These are phyloP conservation scores for Diloba caeruleocephala DNA, from an alignment of 2,888 invertebrate species.

Conservation along the genomic window DNA sequence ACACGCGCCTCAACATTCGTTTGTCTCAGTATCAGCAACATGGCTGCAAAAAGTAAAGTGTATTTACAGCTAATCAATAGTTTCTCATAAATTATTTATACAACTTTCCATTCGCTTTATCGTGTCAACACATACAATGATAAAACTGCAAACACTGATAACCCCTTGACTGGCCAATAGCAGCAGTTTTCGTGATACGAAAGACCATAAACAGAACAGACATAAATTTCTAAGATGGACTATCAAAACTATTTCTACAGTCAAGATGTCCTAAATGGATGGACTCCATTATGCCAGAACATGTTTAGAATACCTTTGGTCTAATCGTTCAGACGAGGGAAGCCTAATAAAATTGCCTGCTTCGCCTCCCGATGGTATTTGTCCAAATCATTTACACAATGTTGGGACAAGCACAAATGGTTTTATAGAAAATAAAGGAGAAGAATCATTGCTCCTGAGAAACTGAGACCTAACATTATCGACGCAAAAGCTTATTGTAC, in stretches of 20 bases:
- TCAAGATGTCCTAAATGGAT: no score
- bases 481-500: no score
- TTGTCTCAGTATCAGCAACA: no score
- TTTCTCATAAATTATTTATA: constrained; percentile 25
- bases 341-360: constrained; percentile 22
- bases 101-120: constrained; percentile 52
- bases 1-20: no score
- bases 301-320: neutral
- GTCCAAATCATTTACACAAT: constrained; percentile 22
- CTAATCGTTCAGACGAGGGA: constrained; percentile 9
- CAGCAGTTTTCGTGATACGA: constrained; percentile 20
- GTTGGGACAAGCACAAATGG: constrained; percentile 16
- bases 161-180: constrained; percentile 40
- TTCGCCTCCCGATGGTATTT: constrained; percentile 18
- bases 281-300: no score
- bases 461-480: constrained; percentile 3
- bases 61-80: constrained; percentile 12
- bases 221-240: constrained; percentile 9
- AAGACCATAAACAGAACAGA: constrained; percentile 5
- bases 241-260: neutral
- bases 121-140: constrained; percentile 39
- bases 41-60: no score
- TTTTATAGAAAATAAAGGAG: constrained; percentile 1
- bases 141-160: constrained; percentile 50
- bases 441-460: neutral